These are phyloP conservation scores for Odontomachus brunneus DNA, from an alignment of 1,140 invertebrate species.

Conservation along the genomic window DNA sequence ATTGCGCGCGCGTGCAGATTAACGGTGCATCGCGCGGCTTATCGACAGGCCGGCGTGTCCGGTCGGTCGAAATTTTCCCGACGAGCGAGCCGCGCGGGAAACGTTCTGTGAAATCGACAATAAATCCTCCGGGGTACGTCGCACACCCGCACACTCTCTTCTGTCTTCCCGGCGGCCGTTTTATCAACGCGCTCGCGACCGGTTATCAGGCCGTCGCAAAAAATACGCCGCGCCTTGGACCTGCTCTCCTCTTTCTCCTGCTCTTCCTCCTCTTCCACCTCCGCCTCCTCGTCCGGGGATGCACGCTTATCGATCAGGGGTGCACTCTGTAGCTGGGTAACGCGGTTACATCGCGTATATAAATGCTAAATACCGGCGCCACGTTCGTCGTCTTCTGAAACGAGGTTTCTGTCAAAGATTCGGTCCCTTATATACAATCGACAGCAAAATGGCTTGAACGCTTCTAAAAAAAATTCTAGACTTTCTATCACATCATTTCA, in stretches of 20 bases:
- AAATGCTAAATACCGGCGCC: conserved; percentile 45
- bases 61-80: conserved; percentile 74
- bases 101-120: conserved; percentile 73
- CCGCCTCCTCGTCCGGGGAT: conserved; percentile 20
- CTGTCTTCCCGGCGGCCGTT: background rate
- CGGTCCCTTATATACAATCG: no score
- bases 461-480: no score
- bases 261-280: background rate
- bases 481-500: no score
- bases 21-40: conserved; percentile 74
- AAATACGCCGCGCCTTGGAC: conserved; percentile 35
- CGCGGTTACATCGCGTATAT: conserved; percentile 53
- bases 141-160: background rate
- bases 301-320: conserved; percentile 52
- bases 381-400: conserved; percentile 3
- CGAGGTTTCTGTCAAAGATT: background rate
- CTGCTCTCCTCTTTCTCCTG: background rate
- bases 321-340: conserved; percentile 40
- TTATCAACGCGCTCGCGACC: background rate
- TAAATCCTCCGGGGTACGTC: conserved; percentile 67
- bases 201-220: conserved; percentile 27
- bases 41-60: conserved; percentile 75
- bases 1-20: conserved; percentile 70
- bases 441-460: no score
- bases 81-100: conserved; percentile 15